These are phyloP conservation scores for Matsumurasca onukii DNA, from an alignment of 1,140 invertebrate species.

Conservation along the genomic window DNA sequence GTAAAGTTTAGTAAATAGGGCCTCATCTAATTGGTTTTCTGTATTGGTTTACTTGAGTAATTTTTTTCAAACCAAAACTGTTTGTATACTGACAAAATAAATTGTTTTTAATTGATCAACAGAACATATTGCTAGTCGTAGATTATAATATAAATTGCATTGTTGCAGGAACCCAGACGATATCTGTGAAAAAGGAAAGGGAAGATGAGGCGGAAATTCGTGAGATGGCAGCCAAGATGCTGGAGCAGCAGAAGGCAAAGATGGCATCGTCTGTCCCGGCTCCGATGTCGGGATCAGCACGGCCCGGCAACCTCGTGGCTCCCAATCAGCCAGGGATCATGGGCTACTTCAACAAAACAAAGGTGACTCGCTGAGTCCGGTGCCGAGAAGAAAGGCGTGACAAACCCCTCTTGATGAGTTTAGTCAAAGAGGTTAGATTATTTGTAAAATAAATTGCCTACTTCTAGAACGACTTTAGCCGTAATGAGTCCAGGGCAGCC, in stretches of 20 bases:
- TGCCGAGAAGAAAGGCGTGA: constrained; percentile 16
- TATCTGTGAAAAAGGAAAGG: constrained; percentile 74
- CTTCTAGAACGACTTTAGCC: too few species aligned
- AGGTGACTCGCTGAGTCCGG: background rate
- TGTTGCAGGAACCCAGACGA: too few species aligned
- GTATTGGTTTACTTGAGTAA: too few species aligned
- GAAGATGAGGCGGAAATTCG: constrained; percentile 81
- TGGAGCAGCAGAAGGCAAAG: constrained; percentile 80
- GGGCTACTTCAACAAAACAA: constrained; percentile 54
- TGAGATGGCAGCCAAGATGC: constrained; percentile 81
- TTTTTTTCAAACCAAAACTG: too few species aligned
- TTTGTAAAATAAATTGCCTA: too few species aligned
- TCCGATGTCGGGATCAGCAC: background rate
- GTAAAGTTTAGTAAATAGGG: too few species aligned
- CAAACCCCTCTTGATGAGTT: constrained; percentile 64
- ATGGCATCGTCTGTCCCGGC: constrained; percentile 51
- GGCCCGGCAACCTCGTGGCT: constrained; percentile 41
- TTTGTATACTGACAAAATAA: too few species aligned
- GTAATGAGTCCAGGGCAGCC: too few species aligned
- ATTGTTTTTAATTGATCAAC: too few species aligned
- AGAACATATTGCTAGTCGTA: too few species aligned
- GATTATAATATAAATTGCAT: too few species aligned
- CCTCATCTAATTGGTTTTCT: too few species aligned
- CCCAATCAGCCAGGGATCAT: constrained; percentile 54
- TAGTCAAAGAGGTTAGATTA: constrained; percentile 55